Conservation (phyloP, 1,140 invertebrate species). For the Thalassaphorura encarpata region DNA sequence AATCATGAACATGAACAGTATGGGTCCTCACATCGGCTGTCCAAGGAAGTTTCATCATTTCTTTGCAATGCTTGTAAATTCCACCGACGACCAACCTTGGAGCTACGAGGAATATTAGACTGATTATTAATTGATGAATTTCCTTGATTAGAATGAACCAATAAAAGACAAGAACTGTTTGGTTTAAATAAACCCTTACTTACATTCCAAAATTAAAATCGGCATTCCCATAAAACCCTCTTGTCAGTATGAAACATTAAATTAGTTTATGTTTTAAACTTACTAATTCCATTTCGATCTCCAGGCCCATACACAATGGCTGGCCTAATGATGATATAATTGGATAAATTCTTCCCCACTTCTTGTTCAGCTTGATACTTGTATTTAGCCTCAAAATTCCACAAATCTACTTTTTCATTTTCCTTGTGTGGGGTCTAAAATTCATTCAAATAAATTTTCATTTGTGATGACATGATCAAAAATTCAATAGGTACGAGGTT, state of each 20-base stretch:
- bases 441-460: slow-evolving; percentile 4
- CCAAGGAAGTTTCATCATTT: slow-evolving; percentile 88
- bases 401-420: slow-evolving; percentile 57
- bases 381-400: slow-evolving; percentile 67
- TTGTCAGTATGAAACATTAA: no score
- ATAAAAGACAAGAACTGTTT: no score
- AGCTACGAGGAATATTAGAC: slow-evolving; percentile 43
- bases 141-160: neutral
- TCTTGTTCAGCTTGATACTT: slow-evolving; percentile 74
- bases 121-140: no score
- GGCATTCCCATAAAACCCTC: no score
- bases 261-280: no score
- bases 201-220: neutral
- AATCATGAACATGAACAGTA: slow-evolving; percentile 74
- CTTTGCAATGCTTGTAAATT: slow-evolving; percentile 74
- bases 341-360: slow-evolving; percentile 51
- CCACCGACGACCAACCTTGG: slow-evolving; percentile 72
- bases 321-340: slow-evolving; percentile 69
- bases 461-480: no score
- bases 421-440: slow-evolving; percentile 59
- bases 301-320: slow-evolving; percentile 77
- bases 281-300: slow-evolving; percentile 70
- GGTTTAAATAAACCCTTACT: no score
- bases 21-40: slow-evolving; percentile 71
- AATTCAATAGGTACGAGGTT: no score